Evolutionary conservation across 2,888 invertebrate genomes (phyloP).

Genomic region (Epistrophe eligans): DNA sequence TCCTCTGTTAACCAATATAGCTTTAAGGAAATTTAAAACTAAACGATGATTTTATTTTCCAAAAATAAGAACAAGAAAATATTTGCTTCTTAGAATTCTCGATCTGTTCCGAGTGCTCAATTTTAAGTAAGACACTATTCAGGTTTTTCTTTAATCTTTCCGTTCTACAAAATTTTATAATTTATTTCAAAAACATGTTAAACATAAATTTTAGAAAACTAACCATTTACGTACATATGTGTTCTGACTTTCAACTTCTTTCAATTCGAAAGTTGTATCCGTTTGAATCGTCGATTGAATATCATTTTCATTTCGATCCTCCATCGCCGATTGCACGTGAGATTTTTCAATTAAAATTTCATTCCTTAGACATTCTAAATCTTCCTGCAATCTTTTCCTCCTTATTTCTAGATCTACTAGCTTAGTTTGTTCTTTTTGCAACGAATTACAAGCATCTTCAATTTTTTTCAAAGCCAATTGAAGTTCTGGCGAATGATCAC

Average conservation of each 20-base stretch:
- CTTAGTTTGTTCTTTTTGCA: conserved; percentile 77
- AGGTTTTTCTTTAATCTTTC: neutral
- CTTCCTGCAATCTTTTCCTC: conserved; percentile 77
- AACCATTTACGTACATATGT: neutral
- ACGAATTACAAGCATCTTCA: conserved; percentile 76
- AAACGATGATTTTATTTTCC: too few relatives aligned
- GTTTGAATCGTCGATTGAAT: neutral
- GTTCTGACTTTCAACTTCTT: neutral
- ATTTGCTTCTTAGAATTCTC: too few relatives aligned
- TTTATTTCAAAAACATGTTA: neutral
- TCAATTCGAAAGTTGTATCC: neutral
- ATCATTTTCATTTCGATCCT: conserved; percentile 59
- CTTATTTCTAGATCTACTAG: conserved; percentile 77
- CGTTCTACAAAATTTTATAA: neutral
- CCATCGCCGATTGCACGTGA: conserved; percentile 67
- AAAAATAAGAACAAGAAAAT: too few relatives aligned
- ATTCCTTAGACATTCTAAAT: conserved; percentile 77
- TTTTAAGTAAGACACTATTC: too few relatives aligned
- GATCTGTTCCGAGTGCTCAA: too few relatives aligned
- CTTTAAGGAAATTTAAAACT: too few relatives aligned
- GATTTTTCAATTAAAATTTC: conserved; percentile 77
- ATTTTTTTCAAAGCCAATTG: conserved; percentile 62
- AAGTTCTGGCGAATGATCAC: conserved; percentile 49
- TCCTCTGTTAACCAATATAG: too few relatives aligned
- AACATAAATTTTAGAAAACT: conserved; percentile 2